Conservation (phyloP, 1,140 invertebrate genomes). For the Subanguina moxae region DNA sequence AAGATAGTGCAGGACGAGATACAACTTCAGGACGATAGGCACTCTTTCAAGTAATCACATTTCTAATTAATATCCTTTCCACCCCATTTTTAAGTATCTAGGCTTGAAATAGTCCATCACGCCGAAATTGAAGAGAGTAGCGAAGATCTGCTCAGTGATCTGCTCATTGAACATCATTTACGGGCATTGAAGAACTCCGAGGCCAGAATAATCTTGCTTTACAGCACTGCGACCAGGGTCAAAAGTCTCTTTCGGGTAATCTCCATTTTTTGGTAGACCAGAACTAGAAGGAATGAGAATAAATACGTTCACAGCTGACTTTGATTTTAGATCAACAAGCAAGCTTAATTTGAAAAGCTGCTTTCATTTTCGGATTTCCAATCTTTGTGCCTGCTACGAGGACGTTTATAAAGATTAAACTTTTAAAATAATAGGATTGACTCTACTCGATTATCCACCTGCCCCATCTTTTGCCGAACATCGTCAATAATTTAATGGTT, state of each 20-base stretch:
- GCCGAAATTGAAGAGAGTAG: conserved; percentile 38
- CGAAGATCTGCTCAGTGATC: conserved; percentile 8
- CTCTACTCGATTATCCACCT: no score
- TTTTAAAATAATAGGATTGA: no score
- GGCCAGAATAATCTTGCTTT: conserved; percentile 84
- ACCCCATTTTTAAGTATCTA: conserved; percentile 20
- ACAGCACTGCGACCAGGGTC: conserved; percentile 81
- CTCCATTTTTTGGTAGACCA: no score
- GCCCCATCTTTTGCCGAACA: no score
- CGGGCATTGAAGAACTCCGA: conserved; percentile 78
- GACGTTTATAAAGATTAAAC: no score
- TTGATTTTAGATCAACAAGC: conserved; percentile 1
- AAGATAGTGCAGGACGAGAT: conserved; percentile 45
- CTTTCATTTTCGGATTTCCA: no score
- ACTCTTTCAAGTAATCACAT: conserved; percentile 36
- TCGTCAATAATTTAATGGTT: not conserved
- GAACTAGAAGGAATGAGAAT: no score
- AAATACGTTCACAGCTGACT: not conserved
- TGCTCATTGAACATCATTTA: conserved; percentile 40
- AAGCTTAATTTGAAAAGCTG: no score
- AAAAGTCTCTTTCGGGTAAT: conserved; percentile 73
- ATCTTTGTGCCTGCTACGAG: no score
- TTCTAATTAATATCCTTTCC: not conserved
- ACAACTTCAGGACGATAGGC: conserved; percentile 34
- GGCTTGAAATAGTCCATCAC: conserved; percentile 51